Evolutionary conservation across 2,113 vertebrate species (phyloP).

Genomic region (Puntigrus tetrazona): DNA sequence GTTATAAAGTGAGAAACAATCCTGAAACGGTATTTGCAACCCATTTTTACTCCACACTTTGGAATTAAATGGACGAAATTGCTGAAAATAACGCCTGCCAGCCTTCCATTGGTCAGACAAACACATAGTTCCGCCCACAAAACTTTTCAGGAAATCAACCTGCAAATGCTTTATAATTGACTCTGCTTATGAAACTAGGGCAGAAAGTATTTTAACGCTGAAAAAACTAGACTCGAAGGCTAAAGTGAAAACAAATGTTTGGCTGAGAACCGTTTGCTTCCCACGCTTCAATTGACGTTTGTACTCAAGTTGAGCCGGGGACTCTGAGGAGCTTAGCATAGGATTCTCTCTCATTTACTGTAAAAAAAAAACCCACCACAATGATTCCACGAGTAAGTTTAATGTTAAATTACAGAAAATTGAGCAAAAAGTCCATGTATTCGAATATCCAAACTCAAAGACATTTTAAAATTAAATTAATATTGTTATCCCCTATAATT

Average conservation of each 20-base stretch:
- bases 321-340: neutral
- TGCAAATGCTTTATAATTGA: neutral
- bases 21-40: neutral
- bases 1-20: neutral
- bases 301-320: neutral
- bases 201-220: neutral
- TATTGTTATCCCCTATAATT: neutral
- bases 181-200: neutral
- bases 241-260: constrained; percentile 29
- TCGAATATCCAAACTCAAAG: neutral
- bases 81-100: neutral
- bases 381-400: neutral
- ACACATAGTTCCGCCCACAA: neutral
- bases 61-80: neutral
- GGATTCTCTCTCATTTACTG: constrained; percentile 19
- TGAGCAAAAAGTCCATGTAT: neutral
- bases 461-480: neutral
- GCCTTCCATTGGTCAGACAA: neutral
- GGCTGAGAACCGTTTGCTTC: constrained; percentile 15
- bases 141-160: neutral
- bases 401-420: neutral
- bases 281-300: constrained; percentile 29
- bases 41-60: neutral
- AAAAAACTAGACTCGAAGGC: constrained; percentile 5
- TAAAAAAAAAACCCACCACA: neutral